phyloP scores from a whole-genome alignment of 2,797 vertebrate genomes.

The Mormyrus proboscirostris region DNA sequence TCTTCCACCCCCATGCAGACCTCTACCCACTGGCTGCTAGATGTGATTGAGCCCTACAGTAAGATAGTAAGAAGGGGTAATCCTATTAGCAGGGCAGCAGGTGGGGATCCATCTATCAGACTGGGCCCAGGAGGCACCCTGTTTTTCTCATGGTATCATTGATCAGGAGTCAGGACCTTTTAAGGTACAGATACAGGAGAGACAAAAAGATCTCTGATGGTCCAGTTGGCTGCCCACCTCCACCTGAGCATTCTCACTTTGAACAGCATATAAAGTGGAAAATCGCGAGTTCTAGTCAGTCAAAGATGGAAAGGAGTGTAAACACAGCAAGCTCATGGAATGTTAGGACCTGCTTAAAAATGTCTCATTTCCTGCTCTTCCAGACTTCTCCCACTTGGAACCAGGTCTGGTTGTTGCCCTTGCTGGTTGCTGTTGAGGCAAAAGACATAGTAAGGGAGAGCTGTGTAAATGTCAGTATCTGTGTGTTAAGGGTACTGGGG shows the following conservation, averaged over 20 bases:
- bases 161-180: neutral
- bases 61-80: slow-evolving; percentile 10
- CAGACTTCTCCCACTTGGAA: neutral
- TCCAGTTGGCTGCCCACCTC: neutral
- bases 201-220: neutral
- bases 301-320: neutral
- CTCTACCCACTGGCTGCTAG: neutral
- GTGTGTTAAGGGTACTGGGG: neutral
- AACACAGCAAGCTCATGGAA: neutral
- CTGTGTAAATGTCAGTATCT: neutral
- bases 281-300: neutral
- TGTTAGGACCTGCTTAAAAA: neutral
- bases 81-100: neutral
- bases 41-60: neutral
- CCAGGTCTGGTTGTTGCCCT: neutral
- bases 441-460: neutral
- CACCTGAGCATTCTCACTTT: neutral
- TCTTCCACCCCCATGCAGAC: neutral
- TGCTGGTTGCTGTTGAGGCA: neutral
- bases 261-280: neutral
- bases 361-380: neutral
- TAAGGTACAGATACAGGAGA: neutral
- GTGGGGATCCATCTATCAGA: neutral
- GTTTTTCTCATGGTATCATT: neutral
- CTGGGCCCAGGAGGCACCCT: neutral